Base-by-base conservation (phyloP, 2,888 invertebrate genomes). In the Saturnia pavonia region DNA sequence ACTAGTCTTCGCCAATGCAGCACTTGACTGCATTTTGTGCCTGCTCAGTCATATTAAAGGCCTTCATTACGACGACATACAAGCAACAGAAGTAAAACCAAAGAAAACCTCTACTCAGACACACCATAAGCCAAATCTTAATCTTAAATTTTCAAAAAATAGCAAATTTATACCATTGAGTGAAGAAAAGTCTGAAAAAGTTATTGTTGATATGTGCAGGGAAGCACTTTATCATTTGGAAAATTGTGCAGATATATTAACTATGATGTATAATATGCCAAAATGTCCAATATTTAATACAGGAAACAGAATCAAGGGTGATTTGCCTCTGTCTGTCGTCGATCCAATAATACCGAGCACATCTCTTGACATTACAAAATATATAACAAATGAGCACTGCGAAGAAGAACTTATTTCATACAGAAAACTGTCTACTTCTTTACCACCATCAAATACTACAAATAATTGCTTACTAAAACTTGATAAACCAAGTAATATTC, bases 251-350 rank as follows among this genome's bases (percentile, higher is more conserved):
- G 96, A 96, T 74, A 98, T 99, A 77, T 91, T 99, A 70, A 96
- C 97, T 4, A 97, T 97, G 90, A 98, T 99, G 98, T 98, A 97
- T 88, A 96, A 96, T 81, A 98, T 99, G 98, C 98, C 98, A 0
- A 97, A 98, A 80, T 98, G 98, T 86, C 99, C 99, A 0, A 97
- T 97, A 74, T 98, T 99, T 84, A 98, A 98, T 87, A 96, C 98
- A 19, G 97, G 98, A 0, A 97, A 98, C 82, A 95, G 97, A 82
- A 96, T 97, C 75, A 97, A 96, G 84, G 96, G 96, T 0, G 96
- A 97, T 72, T 95, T 96, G 69, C 96, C 96, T 4, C 95, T 97
- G 3, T 96, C 97, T 77, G 95, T 97, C 68, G 97, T 98, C 0
- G 98, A 98, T 86, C 96, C 97, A 0, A 95, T 96, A n/a, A 97